Evolutionary conservation across 2,888 invertebrate genomes (phyloP).

Genomic region (Parapristionchus giblindavisi): DNA sequence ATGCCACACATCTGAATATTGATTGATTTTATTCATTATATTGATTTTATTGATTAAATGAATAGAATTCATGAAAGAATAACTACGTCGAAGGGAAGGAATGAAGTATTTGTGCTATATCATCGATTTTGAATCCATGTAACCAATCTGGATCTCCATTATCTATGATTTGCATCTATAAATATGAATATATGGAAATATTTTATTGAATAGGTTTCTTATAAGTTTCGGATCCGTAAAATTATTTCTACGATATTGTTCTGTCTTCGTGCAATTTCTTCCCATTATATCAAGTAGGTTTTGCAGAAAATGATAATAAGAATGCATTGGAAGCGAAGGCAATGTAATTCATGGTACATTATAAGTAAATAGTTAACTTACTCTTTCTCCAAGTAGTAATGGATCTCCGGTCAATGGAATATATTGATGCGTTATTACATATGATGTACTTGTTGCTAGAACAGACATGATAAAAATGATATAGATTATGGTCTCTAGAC

Average conservation of each 20-base stretch:
- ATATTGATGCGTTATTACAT: constrained; percentile 68
- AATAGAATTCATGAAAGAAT: too few relatives aligned
- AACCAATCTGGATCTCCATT: constrained; percentile 69
- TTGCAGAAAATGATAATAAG: not conserved
- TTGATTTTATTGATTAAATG: not conserved
- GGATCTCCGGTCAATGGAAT: constrained; percentile 46
- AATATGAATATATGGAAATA: too few relatives aligned
- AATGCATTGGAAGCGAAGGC: too few relatives aligned
- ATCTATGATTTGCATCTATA: constrained; percentile 60
- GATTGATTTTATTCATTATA: too few relatives aligned
- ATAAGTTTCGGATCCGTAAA: too few relatives aligned
- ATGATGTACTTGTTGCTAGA: constrained; percentile 34
- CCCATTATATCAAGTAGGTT: too few relatives aligned
- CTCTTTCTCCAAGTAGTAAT: constrained; percentile 62
- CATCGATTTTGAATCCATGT: constrained; percentile 63
- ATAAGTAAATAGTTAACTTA: too few relatives aligned
- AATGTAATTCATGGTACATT: too few relatives aligned
- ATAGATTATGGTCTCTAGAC: too few relatives aligned
- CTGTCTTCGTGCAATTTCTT: too few relatives aligned
- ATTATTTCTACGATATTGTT: too few relatives aligned
- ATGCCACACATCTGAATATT: constrained; percentile 60
- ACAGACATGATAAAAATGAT: not conserved
- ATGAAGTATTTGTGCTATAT: constrained; percentile 40
- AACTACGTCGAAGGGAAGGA: constrained; percentile 36
- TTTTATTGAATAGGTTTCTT: too few relatives aligned